Evolutionary conservation across 2,797 vertebrate genomes (phyloP).

Genomic region (Enteromius viviparus): DNA sequence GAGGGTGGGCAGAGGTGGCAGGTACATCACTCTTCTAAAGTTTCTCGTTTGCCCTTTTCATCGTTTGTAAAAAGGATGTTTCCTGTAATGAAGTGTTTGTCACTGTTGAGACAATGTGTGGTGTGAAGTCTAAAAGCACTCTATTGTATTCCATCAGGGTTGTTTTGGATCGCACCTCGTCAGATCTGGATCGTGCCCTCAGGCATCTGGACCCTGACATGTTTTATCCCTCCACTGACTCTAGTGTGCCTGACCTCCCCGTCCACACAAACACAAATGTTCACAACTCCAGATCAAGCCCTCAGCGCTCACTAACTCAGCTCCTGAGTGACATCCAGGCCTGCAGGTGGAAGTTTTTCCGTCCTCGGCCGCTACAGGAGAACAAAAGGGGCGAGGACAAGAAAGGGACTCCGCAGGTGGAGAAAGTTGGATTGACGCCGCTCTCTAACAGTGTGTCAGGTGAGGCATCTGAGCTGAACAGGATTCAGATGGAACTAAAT

Average conservation of each 20-base stretch:
- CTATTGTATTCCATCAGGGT: constrained; percentile 72
- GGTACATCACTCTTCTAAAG: constrained; percentile 71
- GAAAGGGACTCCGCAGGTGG: constrained; percentile 77
- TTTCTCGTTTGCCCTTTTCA: constrained; percentile 1
- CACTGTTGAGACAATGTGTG: background rate
- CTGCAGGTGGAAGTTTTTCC: constrained; percentile 90
- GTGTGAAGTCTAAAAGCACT: background rate
- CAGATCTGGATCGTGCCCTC: constrained; percentile 81
- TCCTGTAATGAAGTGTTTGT: background rate
- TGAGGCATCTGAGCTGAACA: constrained; percentile 62
- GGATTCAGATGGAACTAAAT: background rate
- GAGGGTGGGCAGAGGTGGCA: constrained; percentile 89
- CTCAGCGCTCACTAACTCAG: constrained; percentile 82
- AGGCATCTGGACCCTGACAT: constrained; percentile 86
- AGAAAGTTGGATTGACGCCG: constrained; percentile 63
- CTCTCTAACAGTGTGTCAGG: constrained; percentile 81
- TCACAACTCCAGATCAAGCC: constrained; percentile 70
- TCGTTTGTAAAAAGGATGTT: background rate
- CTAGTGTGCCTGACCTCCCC: constrained; percentile 78
- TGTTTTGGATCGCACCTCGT: constrained; percentile 87
- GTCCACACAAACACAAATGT: constrained; percentile 75
- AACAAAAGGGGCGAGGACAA: constrained; percentile 79
- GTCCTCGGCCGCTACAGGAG: constrained; percentile 81
- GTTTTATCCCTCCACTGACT: constrained; percentile 77
- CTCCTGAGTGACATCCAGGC: constrained; percentile 90